Evolutionary conservation across 1,140 invertebrate species (phyloP).

Genomic region (Lutraria rhynchaena): DNA sequence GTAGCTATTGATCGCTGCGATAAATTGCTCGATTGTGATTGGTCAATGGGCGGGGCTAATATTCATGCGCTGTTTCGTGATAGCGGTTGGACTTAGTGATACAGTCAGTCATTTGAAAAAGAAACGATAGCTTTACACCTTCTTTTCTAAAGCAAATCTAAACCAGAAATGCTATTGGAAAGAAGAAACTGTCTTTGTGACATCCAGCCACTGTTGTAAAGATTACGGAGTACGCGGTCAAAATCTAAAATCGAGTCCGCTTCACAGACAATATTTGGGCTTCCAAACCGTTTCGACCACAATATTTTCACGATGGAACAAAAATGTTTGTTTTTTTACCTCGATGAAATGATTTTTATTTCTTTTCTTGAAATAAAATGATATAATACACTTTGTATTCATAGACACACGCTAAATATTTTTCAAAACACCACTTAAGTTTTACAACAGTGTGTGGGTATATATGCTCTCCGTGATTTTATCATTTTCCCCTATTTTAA

Average conservation of each 20-base stretch:
- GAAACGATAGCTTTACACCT: neutral
- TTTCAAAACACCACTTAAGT: neutral
- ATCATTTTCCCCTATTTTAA: conserved; percentile 29
- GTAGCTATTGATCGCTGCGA: conserved; percentile 35
- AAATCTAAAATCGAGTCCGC: conserved; percentile 4
- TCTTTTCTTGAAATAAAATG: too few relatives aligned
- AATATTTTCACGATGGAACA: too few relatives aligned
- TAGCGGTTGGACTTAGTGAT: neutral
- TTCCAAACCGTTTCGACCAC: conserved; percentile 9
- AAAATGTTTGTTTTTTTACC: too few relatives aligned
- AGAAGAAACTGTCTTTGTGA: conserved; percentile 24
- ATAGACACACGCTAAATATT: conserved; percentile 22
- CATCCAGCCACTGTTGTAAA: conserved; percentile 27
- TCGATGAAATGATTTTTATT: too few relatives aligned
- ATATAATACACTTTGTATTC: too few relatives aligned
- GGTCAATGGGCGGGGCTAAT: conserved; percentile 46
- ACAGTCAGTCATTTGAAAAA: conserved; percentile 34
- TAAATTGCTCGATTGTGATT: conserved; percentile 22
- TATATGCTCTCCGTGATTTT: conserved; percentile 10
- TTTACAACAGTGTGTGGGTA: neutral
- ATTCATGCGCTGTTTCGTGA: conserved; percentile 1
- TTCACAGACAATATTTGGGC: conserved; percentile 21
- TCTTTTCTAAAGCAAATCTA: conserved; percentile 21
- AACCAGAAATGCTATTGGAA: conserved; percentile 36
- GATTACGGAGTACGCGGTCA: conserved; percentile 9